Evolutionary conservation across 2,113 vertebrate genomes (phyloP).

Genomic region (Dicrurus megarhynchus): DNA sequence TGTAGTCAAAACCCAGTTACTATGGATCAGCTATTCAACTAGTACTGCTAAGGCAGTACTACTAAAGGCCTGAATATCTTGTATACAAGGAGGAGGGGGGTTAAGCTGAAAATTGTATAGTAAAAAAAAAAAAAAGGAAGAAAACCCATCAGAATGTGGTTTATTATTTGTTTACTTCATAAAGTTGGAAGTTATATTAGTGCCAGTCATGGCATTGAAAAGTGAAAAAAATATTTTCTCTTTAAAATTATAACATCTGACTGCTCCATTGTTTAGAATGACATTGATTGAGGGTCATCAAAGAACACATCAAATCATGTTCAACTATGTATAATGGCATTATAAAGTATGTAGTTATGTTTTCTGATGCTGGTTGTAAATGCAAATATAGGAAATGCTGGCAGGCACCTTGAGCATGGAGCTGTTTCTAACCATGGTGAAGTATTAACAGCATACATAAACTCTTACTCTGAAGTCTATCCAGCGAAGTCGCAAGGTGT

Average conservation of each 20-base stretch:
- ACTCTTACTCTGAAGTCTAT: not conserved
- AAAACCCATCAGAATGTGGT: not conserved
- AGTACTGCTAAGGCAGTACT: not conserved
- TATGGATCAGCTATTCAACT: not conserved
- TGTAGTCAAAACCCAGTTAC: not conserved
- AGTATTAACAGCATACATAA: not conserved
- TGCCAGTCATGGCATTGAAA: not conserved
- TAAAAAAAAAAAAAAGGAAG: not conserved
- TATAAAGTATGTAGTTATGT: not conserved
- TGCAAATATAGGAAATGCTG: not conserved
- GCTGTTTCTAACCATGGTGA: not conserved
- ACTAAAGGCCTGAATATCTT: not conserved
- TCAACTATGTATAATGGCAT: not conserved
- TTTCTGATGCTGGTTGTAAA: not conserved
- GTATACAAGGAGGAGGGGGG: rapidly evolving
- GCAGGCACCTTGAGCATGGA: not conserved
- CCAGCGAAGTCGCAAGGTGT: not conserved
- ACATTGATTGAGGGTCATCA: not conserved
- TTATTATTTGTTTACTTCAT: not conserved
- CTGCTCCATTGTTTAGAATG: not conserved
- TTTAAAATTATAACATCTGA: not conserved
- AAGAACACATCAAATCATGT: not conserved
- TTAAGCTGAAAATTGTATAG: not conserved
- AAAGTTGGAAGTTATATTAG: not conserved
- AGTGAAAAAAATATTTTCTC: not conserved